Percentiles rank a stretch among this genome's conserved stretches.
These are phyloP conservation scores for Trachymyrmex septentrionalis DNA, from an alignment of 1,140 invertebrate species.

Conservation along the genomic window DNA sequence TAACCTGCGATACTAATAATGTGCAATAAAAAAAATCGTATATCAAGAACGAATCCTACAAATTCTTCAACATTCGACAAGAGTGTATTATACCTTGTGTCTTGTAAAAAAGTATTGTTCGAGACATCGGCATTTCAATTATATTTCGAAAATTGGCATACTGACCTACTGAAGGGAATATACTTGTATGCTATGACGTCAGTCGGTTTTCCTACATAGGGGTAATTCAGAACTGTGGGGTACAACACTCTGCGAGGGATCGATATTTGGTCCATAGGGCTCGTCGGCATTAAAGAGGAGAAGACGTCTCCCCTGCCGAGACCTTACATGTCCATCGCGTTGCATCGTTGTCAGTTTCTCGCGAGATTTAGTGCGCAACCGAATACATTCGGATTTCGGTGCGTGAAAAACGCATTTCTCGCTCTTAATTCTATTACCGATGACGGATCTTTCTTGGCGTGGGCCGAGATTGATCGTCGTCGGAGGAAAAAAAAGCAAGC, in stretches of 20 bases:
- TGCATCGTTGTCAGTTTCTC: not conserved
- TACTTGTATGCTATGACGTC: conserved; percentile 82
- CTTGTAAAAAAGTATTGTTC: not conserved
- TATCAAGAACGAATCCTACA: not conserved
- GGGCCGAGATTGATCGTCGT: conserved; percentile 43
- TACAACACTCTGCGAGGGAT: conserved; percentile 72
- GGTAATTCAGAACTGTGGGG: conserved; percentile 80
- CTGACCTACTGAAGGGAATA: conserved; percentile 83
- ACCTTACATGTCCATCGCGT: not conserved
- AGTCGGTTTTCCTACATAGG: conserved; percentile 79
- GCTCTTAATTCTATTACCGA: conserved; percentile 46
- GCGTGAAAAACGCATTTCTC: conserved; percentile 29
- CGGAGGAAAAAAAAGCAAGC: not conserved
- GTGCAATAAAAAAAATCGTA: not conserved
- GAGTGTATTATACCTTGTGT: no score
- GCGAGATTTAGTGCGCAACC: conserved; percentile 16
- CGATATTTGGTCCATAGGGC: conserved; percentile 80
- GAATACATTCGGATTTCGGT: conserved; percentile 2
- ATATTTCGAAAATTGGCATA: conserved; percentile 76
- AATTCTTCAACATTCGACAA: not conserved
- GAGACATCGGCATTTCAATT: not conserved
- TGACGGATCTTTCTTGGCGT: conserved; percentile 20
- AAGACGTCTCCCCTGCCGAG: conserved; percentile 58
- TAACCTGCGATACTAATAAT: no score
- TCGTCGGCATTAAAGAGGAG: conserved; percentile 80